Evolutionary conservation across 2,888 invertebrate genomes (phyloP).

Genomic region (Torymus tubicola): DNA sequence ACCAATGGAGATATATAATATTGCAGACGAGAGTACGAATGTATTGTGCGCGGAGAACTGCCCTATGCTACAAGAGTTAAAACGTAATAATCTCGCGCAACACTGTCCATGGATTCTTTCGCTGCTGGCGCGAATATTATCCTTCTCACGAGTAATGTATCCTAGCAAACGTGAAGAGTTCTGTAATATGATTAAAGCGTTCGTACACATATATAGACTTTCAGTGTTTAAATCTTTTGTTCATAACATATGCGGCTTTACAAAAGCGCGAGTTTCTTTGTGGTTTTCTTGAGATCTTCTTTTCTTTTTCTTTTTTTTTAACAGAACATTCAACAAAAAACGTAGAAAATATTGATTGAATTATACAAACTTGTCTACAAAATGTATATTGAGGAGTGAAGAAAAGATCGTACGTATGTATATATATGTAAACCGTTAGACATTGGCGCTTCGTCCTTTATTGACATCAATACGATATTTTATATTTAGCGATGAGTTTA

Average conservation of each 20-base stretch:
- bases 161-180: neutral
- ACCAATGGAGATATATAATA: conserved; percentile 60
- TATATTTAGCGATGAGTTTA: too few relatives aligned
- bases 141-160: neutral
- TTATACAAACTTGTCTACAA: conserved; percentile 29
- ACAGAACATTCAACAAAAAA: neutral
- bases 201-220: conserved; percentile 24
- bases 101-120: neutral
- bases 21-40: conserved; percentile 7
- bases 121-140: neutral
- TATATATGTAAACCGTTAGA: neutral
- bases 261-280: too few relatives aligned
- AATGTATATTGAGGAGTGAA: neutral
- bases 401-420: neutral
- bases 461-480: too few relatives aligned
- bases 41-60: conserved; percentile 47
- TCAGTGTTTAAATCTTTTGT: neutral
- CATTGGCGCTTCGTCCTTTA: too few relatives aligned
- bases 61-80: conserved; percentile 17
- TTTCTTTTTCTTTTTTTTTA: too few relatives aligned
- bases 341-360: conserved; percentile 29
- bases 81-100: conserved; percentile 20
- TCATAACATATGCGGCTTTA: too few relatives aligned
- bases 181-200: conserved; percentile 12
- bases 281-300: too few relatives aligned